These are phyloP conservation scores for Ceryle rudis DNA, from an alignment of 2,797 vertebrate genomes.

Conservation along the genomic window DNA sequence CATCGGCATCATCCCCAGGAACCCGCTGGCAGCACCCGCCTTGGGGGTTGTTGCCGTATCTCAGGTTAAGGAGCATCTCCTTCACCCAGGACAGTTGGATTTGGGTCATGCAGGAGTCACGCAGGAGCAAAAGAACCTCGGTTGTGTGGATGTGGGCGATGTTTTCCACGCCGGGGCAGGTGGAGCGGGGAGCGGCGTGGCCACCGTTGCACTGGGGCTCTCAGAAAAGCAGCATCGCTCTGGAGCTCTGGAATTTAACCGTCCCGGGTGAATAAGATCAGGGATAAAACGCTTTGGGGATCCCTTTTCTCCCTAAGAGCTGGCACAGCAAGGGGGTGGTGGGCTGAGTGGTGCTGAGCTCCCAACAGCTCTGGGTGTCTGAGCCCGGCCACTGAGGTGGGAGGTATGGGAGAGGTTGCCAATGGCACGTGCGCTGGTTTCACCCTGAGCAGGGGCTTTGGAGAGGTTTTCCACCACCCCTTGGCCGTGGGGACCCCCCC, in stretches of 20 bases:
- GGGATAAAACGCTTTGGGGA: not conserved
- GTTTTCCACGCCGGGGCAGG: not conserved
- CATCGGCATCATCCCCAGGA: fast-evolving
- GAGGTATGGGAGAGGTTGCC: not conserved
- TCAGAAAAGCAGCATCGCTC: not conserved
- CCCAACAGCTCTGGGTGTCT: not conserved
- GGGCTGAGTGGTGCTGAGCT: not conserved
- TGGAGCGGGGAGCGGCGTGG: fast-evolving
- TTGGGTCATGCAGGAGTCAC: not conserved
- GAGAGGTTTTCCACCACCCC: not conserved
- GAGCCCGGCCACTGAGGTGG: not conserved
- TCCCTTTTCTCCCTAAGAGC: too few species aligned
- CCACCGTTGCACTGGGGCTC: fast-evolving
- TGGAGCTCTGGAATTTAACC: not conserved
- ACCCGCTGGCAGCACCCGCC: fast-evolving
- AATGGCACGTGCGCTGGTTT: not conserved
- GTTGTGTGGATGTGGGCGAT: fast-evolving
- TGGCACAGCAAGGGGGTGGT: not conserved
- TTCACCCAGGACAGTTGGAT: not conserved
- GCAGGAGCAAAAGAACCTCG: not conserved
- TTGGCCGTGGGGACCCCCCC: fast-evolving
- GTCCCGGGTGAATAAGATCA: fast-evolving
- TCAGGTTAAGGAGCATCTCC: not conserved
- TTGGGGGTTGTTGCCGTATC: not conserved
- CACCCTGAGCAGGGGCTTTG: fast-evolving